A percentile compares a stretch with the other conserved stretches of the same genome.
Conservation (phyloP, 1,140 invertebrate genomes). For the Thalassaphorura encarpata region DNA sequence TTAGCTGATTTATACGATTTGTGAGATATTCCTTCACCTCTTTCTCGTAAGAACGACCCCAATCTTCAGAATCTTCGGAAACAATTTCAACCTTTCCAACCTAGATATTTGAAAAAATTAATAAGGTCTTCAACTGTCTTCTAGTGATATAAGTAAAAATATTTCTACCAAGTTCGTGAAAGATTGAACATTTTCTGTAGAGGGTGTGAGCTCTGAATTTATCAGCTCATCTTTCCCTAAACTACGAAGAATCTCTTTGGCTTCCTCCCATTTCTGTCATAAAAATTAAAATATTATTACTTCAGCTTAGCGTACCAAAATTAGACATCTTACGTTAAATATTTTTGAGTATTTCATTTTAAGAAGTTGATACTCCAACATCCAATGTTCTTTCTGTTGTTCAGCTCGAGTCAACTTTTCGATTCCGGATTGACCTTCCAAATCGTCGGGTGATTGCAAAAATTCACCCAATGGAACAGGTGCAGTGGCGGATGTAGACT, state of each 20-base stretch:
- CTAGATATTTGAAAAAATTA: too few relatives aligned
- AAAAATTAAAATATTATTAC: not conserved
- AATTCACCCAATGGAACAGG: too few relatives aligned
- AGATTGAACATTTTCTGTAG: slow-evolving; percentile 14
- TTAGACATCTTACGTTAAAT: slow-evolving; percentile 10
- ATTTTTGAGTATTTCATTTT: slow-evolving; percentile 28
- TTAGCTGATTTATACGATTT: slow-evolving; percentile 16
- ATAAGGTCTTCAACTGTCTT: too few relatives aligned
- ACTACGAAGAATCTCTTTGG: slow-evolving; percentile 16
- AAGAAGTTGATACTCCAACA: slow-evolving; percentile 22
- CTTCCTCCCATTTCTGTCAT: slow-evolving; percentile 27
- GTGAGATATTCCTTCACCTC: slow-evolving; percentile 25
- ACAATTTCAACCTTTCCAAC: slow-evolving; percentile 19
- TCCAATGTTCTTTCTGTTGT: slow-evolving; percentile 21
- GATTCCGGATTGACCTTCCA: slow-evolving; percentile 1
- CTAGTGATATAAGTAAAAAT: not conserved
- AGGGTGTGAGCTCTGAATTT: slow-evolving; percentile 19
- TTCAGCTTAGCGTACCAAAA: too few relatives aligned
- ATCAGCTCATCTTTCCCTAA: slow-evolving; percentile 22
- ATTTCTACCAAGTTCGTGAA: slow-evolving; percentile 17
- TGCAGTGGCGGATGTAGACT: too few relatives aligned
- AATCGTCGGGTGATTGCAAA: too few relatives aligned
- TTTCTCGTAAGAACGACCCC: slow-evolving; percentile 19
- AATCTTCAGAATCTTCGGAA: slow-evolving; percentile 13
- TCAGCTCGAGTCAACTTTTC: slow-evolving; percentile 17